Conservation (phyloP, 2,888 invertebrate species). For the Drosophila maculinotata region DNA sequence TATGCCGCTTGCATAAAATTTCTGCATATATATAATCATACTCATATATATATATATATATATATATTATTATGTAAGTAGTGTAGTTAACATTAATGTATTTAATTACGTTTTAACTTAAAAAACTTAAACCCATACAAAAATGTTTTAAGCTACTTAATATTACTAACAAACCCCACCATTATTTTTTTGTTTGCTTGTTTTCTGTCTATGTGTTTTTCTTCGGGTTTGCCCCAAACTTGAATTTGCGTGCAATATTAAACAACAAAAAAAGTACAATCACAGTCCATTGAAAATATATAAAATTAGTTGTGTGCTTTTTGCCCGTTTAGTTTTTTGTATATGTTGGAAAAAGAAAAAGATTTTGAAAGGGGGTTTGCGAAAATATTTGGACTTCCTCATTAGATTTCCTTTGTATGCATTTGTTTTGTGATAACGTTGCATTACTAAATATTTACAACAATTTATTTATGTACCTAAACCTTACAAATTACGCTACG, state of each 20-base stretch:
- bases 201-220: slow-evolving; percentile 42
- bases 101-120: slow-evolving; percentile 74
- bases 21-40: slow-evolving; percentile 37
- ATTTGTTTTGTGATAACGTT: slow-evolving; percentile 49
- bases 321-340: slow-evolving; percentile 32
- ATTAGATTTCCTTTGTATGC: slow-evolving; percentile 28
- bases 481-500: slow-evolving; percentile 73
- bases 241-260: slow-evolving; percentile 61
- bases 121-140: slow-evolving; percentile 78
- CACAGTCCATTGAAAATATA: slow-evolving; percentile 77
- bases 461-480: slow-evolving; percentile 74
- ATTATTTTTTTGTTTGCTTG: slow-evolving; percentile 49
- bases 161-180: slow-evolving; percentile 71
- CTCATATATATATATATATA: slow-evolving; percentile 22
- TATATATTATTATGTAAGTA: slow-evolving; percentile 39
- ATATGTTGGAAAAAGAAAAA: slow-evolving; percentile 27
- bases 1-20: slow-evolving; percentile 41
- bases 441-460: slow-evolving; percentile 67
- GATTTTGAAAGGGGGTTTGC: slow-evolving; percentile 46
- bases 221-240: too few species aligned
- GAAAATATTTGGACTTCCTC: slow-evolving; percentile 31
- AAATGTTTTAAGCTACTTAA: slow-evolving; percentile 72
- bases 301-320: slow-evolving; percentile 71
- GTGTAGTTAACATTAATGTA: slow-evolving; percentile 68
- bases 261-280: slow-evolving; percentile 71